These are phyloP conservation scores for Pseudomyrmex gracilis DNA, from an alignment of 1,140 invertebrate genomes.

Conservation along the genomic window DNA sequence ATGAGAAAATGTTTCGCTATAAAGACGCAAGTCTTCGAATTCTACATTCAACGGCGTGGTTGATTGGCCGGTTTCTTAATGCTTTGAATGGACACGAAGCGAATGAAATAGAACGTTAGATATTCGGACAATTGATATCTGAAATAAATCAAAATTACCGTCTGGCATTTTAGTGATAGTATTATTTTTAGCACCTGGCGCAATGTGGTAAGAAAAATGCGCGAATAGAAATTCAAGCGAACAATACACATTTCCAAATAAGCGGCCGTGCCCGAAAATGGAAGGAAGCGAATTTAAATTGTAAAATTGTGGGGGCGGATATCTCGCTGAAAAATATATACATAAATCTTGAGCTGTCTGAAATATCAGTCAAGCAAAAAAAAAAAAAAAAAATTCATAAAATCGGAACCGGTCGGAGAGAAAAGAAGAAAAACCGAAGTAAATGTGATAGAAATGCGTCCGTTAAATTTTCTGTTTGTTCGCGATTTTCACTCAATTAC, in stretches of 20 bases:
- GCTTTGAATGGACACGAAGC: not conserved
- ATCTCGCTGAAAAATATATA: conserved; percentile 18
- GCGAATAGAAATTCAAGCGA: not conserved
- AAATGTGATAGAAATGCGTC: conserved; percentile 2
- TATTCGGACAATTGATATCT: not conserved
- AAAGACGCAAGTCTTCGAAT: not conserved
- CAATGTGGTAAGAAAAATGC: conserved; percentile 16
- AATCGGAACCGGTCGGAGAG: no score
- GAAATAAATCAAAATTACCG: conserved; percentile 1
- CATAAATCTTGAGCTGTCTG: conserved; percentile 22
- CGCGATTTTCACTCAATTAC: conserved; percentile 3
- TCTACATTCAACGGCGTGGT: conserved; percentile 3
- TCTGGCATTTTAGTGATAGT: no score
- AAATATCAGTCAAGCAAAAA: conserved; percentile 12
- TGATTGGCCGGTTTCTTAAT: not conserved
- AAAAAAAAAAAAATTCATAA: not conserved
- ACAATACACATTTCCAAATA: conserved; percentile 6
- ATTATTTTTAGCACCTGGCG: no score
- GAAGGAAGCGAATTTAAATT: conserved; percentile 32
- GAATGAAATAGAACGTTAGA: not conserved
- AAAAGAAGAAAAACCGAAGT: not conserved
- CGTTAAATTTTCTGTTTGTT: not conserved
- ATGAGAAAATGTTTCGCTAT: conserved; percentile 3
- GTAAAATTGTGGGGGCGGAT: not conserved
- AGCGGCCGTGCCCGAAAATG: conserved; percentile 11